These are phyloP conservation scores for Bujurquina vittata DNA, from an alignment of 2,113 vertebrate genomes.

Conservation along the genomic window DNA sequence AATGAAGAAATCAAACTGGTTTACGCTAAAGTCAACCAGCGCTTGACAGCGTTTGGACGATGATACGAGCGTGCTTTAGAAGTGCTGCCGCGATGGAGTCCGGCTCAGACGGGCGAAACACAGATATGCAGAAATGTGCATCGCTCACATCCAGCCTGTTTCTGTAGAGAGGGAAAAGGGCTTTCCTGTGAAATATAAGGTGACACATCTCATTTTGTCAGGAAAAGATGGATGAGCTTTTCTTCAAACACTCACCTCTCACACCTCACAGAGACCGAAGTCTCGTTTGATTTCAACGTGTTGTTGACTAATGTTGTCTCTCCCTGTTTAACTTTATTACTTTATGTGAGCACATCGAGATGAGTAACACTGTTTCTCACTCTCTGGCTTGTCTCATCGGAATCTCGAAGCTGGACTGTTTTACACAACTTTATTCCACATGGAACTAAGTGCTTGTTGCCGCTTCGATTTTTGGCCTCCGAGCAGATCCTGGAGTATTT, in stretches of 20 bases:
- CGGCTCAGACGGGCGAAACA: slow-evolving; percentile 69
- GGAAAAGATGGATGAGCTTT: not conserved
- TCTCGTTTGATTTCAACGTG: not conserved
- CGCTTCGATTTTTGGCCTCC: slow-evolving; percentile 28
- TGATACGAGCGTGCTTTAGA: slow-evolving; percentile 57
- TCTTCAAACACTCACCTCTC: slow-evolving; percentile 3
- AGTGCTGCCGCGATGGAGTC: slow-evolving; percentile 84
- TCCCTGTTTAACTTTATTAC: slow-evolving; percentile 24
- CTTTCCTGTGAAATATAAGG: slow-evolving; percentile 77
- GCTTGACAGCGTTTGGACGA: slow-evolving; percentile 14
- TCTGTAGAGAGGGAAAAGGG: slow-evolving; percentile 79
- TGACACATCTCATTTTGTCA: slow-evolving; percentile 13
- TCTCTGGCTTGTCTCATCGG: not conserved
- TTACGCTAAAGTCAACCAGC: slow-evolving; percentile 31
- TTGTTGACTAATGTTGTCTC: not conserved
- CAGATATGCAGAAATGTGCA: not conserved
- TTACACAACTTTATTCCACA: slow-evolving; percentile 41
- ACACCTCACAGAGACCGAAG: not conserved
- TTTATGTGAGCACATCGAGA: not conserved
- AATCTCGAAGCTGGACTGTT: slow-evolving; percentile 32
- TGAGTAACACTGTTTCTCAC: not conserved
- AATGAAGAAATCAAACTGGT: not conserved
- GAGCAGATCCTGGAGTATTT: slow-evolving; percentile 22
- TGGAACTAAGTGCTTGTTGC: slow-evolving; percentile 20
- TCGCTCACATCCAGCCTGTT: not conserved